Evolutionary conservation across 2,888 invertebrate species (phyloP).

Genomic region (Melinaea marsaeus): DNA sequence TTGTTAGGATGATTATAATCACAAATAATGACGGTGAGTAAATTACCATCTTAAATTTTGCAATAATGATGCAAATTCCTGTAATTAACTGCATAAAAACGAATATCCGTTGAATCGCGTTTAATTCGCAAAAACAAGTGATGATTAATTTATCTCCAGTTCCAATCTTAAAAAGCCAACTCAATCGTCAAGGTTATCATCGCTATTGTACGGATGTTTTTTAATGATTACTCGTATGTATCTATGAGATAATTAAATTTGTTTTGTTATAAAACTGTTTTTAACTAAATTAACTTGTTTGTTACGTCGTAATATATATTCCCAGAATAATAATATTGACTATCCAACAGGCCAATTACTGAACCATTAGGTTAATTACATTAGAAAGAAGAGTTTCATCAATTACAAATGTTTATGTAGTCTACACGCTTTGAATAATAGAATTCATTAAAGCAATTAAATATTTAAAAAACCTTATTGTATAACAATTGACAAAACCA

Average conservation of each 20-base stretch:
- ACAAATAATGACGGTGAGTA: background rate
- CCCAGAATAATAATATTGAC: too few relatives aligned
- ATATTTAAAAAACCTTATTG: background rate
- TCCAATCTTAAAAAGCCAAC: conserved; percentile 8
- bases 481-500: conserved; percentile 4
- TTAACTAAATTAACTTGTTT: background rate
- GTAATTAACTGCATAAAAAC: conserved; percentile 14
- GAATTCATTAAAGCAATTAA: background rate
- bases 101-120: conserved; percentile 15
- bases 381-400: background rate
- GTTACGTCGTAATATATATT: too few relatives aligned
- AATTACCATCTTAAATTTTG: background rate
- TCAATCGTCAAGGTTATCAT: conserved; percentile 9
- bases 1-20: background rate
- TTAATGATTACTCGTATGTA: background rate
- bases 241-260: background rate
- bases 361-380: background rate
- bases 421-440: background rate
- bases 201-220: too few relatives aligned
- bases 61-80: conserved; percentile 9
- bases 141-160: conserved; percentile 14
- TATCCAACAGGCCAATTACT: too few relatives aligned
- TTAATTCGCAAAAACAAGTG: conserved; percentile 22
- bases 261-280: background rate
- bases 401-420: background rate